Base-by-base conservation (phyloP, 2,888 invertebrate species). In the Odontothrips loti region DNA sequence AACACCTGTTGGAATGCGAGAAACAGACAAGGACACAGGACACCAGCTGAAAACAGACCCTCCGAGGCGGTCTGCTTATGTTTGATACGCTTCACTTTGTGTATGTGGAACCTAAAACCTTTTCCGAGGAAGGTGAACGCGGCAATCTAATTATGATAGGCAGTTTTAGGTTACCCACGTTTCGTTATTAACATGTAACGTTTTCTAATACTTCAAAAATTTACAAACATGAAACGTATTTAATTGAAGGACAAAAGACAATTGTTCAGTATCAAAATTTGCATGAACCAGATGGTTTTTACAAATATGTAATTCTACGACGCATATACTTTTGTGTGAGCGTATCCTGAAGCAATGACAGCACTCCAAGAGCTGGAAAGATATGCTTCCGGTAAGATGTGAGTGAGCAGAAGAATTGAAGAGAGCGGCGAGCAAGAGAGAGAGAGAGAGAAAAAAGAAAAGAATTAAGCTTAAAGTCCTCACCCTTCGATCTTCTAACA, bases 401-500 rank as follows among this genome's bases (percentile, higher is more conserved):
- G 23, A 75, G 68, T 75, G 68, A 68, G 80, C 47, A 80, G 75
- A 68, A 80, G 80, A 47, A 43, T 27, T 47, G 80, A 80, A 78
- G 80, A 81, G 78, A 82, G 79, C 81, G 81, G 80, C 51, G 80
- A 80, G 81, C 79, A 48, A 83, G 80, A 82, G 48, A 51, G 34
- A 79, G 79, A 82, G 47, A 81, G 75, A 81, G 78, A 82, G n/a
- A n/a, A n/a, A n/a, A n/a, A n/a, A n/a, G n/a, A n/a, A n/a, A 29
- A 58, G 81, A 82, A 48, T 34, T 63, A 78, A 82, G 80, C 34
- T 80, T 58, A 51, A 80, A 29, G 58, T 80, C 82, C 87, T 95
- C 94, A 96, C 96, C 96, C 95, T 95, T 92, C 93, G 95, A 89
- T 96, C 96, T 90, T 95, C 95, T 90, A 95, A 89, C 89, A 96